Percentiles rank a stretch among this genome's conserved stretches.
phyloP scores from a whole-genome alignment of 2,888 invertebrate species.

The Trypoxylon attenuatum region DNA sequence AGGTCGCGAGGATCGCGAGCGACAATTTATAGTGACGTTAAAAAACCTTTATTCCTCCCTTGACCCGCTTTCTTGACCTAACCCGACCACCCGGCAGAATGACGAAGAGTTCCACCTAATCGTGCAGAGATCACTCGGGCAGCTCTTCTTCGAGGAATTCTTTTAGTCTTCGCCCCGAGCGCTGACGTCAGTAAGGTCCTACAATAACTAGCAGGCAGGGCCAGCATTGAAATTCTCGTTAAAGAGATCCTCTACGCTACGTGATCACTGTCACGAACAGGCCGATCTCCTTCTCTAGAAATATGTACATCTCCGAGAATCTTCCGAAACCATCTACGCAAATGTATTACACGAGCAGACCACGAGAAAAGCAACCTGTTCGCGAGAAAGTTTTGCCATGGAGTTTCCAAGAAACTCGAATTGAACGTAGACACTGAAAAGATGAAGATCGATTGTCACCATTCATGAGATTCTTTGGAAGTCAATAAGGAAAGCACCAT shows the following conservation, averaged over 20 bases:
- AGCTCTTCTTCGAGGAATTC: constrained; percentile 32
- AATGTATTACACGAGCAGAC: too few species aligned
- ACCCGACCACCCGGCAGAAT: constrained; percentile 1
- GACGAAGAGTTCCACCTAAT: constrained; percentile 19
- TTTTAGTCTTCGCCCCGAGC: constrained; percentile 6
- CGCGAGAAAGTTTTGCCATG: too few species aligned
- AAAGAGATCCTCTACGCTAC: constrained; percentile 13
- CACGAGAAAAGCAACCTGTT: too few species aligned
- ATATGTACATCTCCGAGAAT: too few species aligned
- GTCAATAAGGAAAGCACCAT: too few species aligned
- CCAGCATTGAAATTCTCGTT: constrained; percentile 22
- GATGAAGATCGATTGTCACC: too few species aligned
- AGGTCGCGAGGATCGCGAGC: constrained; percentile 9
- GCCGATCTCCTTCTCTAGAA: not conserved
- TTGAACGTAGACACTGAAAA: constrained; percentile 8
- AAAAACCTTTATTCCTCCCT: constrained; percentile 14
- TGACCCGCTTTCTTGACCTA: constrained; percentile 26
- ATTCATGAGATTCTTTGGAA: too few species aligned
- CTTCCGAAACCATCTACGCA: too few species aligned
- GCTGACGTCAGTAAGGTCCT: constrained; percentile 31
- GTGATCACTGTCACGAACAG: constrained; percentile 23
- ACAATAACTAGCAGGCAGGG: constrained; percentile 10
- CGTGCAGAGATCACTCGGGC: constrained; percentile 3
- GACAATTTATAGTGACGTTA: constrained; percentile 15
- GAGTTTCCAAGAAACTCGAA: too few species aligned